Percentiles rank a stretch among this genome's conserved stretches.
These are phyloP conservation scores for Cephus runcator DNA, from an alignment of 2,888 invertebrate genomes.

Conservation along the genomic window DNA sequence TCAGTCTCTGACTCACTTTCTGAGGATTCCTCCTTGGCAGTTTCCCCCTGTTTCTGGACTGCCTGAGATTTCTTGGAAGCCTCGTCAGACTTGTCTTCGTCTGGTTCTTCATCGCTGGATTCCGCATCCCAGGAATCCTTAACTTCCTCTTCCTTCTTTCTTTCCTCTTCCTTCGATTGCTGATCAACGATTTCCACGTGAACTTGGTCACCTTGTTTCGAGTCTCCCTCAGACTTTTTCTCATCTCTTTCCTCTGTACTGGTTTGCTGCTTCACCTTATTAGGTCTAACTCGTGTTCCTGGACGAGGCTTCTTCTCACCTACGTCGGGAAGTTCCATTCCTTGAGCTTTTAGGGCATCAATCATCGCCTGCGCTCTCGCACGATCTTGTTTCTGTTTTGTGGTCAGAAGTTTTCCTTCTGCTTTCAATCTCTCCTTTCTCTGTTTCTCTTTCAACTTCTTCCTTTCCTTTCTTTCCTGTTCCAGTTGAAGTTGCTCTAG, in stretches of 20 bases:
- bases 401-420: conserved; percentile 94
- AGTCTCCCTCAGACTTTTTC: conserved; percentile 58
- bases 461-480: conserved; percentile 86
- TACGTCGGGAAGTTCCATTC: conserved; percentile 81
- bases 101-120: conserved; percentile 71
- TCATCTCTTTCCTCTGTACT: conserved; percentile 70
- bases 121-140: conserved; percentile 90
- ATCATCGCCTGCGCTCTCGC: conserved; percentile 90
- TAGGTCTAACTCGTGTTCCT: conserved; percentile 81
- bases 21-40: conserved; percentile 48
- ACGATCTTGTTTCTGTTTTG: conserved; percentile 92
- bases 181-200: conserved; percentile 69
- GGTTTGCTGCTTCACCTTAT: conserved; percentile 75
- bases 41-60: conserved; percentile 33
- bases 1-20: conserved; percentile 60
- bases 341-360: conserved; percentile 89
- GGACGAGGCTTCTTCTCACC: conserved; percentile 72
- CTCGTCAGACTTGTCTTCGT: conserved; percentile 49
- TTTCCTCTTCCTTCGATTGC: conserved; percentile 59
- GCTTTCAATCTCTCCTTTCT: conserved; percentile 92
- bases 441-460: conserved; percentile 93
- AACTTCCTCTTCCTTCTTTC: conserved; percentile 70
- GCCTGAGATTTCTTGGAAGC: conserved; percentile 51
- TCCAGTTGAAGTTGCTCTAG: conserved; percentile 83
- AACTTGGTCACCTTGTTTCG: conserved; percentile 45